phyloP scores from a whole-genome alignment of 2,113 vertebrate genomes.

The Onychorhynchus coronatus region DNA sequence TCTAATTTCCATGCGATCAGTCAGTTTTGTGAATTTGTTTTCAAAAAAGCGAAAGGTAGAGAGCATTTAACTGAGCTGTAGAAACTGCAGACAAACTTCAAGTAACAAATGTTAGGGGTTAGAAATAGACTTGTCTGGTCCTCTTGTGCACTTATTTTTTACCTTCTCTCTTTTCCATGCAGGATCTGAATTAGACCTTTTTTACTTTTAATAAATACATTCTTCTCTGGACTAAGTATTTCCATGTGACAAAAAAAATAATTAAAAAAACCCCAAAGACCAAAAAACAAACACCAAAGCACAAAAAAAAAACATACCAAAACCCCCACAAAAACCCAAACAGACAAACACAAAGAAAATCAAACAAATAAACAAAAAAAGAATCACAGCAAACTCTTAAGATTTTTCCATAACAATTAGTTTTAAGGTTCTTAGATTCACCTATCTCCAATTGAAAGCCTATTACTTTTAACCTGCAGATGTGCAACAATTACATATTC shows the following conservation, averaged over 20 bases:
- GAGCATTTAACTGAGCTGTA: neutral
- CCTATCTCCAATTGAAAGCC: neutral
- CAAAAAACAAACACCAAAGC: neutral
- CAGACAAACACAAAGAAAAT: neutral
- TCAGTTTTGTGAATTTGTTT: neutral
- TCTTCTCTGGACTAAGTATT: neutral
- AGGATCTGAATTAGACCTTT: neutral
- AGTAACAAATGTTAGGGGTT: neutral
- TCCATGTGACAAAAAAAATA: neutral
- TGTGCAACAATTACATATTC: neutral
- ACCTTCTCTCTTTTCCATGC: neutral
- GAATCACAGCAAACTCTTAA: neutral
- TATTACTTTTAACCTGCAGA: neutral
- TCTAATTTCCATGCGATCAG: neutral
- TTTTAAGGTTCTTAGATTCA: neutral
- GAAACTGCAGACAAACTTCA: neutral
- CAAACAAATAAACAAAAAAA: neutral
- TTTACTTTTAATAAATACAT: neutral
- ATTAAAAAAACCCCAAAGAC: accelerated
- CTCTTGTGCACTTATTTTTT: accelerated
- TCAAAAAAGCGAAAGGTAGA: neutral
- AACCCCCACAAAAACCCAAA: neutral
- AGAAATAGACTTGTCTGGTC: neutral
- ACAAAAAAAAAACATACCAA: neutral
- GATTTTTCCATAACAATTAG: neutral